Percentiles rank a stretch among this genome's conserved stretches.
Conservation (phyloP, 2,888 invertebrate species). For the Calameuta pallipes region DNA sequence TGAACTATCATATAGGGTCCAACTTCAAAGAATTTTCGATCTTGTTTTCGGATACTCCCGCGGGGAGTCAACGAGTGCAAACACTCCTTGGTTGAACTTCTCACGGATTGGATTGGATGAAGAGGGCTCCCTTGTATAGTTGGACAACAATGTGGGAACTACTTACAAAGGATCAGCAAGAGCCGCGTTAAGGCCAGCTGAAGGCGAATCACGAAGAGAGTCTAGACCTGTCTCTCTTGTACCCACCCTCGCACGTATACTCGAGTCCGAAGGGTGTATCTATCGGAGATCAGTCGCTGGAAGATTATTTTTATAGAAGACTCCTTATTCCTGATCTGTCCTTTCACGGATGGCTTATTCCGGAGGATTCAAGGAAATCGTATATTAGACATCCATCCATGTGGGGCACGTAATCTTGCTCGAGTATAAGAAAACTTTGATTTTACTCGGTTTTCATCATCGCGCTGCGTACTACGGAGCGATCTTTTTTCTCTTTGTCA, state of each 20-base stretch:
- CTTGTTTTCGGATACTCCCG: neutral
- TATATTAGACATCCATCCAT: conserved; percentile 40
- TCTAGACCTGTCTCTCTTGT: neutral
- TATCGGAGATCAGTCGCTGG: conserved; percentile 53
- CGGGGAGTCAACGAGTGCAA: conserved; percentile 4
- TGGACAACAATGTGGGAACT: conserved; percentile 21
- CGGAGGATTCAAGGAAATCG: conserved; percentile 44
- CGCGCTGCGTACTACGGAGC: neutral
- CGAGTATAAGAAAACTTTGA: conserved; percentile 9
- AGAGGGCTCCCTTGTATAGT: conserved; percentile 28
- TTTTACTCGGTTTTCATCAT: conserved; percentile 2
- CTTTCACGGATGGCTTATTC: conserved; percentile 58
- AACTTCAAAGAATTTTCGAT: neutral
- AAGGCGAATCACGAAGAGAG: conserved; percentile 14
- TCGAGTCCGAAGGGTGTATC: conserved; percentile 42
- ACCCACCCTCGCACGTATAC: conserved; percentile 7
- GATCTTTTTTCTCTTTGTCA: neutral
- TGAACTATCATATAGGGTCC: neutral
- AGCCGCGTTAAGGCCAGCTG: conserved; percentile 25
- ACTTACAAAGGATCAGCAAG: conserved; percentile 39
- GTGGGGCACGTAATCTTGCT: neutral
- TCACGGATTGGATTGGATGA: conserved; percentile 30
- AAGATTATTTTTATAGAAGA: conserved; percentile 53
- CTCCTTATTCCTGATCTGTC: conserved; percentile 48
- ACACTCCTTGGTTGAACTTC: conserved; percentile 18